phyloP scores from a whole-genome alignment of 2,888 invertebrate genomes.

The Patella pellucida region DNA sequence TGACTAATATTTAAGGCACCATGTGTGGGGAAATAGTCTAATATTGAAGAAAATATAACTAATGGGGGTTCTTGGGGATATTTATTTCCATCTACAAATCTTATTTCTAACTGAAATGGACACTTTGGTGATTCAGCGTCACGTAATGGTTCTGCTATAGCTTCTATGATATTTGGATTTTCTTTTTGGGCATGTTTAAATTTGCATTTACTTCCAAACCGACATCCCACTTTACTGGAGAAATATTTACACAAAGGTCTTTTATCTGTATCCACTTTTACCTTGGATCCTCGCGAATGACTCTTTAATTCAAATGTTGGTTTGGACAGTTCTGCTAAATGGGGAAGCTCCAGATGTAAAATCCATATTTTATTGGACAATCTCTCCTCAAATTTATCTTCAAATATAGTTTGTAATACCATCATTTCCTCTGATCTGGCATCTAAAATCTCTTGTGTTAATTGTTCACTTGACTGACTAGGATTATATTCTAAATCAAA shows the following conservation, averaged over 20 bases:
- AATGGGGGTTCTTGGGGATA: slow-evolving; percentile 62
- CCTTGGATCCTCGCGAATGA: too few species aligned
- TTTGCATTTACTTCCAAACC: slow-evolving; percentile 55
- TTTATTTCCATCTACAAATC: slow-evolving; percentile 56
- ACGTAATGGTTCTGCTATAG: neutral
- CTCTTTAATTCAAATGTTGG: slow-evolving; percentile 17
- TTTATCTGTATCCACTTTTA: neutral
- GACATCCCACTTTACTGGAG: slow-evolving; percentile 53
- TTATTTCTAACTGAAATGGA: slow-evolving; percentile 57
- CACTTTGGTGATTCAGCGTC: neutral
- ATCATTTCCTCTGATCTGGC: slow-evolving; percentile 61
- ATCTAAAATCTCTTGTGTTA: slow-evolving; percentile 46
- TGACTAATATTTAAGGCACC: slow-evolving; percentile 58
- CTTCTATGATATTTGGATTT: slow-evolving; percentile 22
- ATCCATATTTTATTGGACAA: slow-evolving; percentile 60
- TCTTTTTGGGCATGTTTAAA: slow-evolving; percentile 40
- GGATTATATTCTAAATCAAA: slow-evolving; percentile 39
- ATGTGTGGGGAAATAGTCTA: slow-evolving; percentile 47
- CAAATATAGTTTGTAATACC: slow-evolving; percentile 63
- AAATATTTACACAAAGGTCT: slow-evolving; percentile 54
- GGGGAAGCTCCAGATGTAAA: slow-evolving; percentile 49
- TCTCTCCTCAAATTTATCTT: slow-evolving; percentile 54
- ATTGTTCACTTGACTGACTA: slow-evolving; percentile 16
- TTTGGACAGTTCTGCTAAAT: slow-evolving; percentile 42
- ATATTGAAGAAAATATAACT: slow-evolving; percentile 57